Conservation (phyloP, 2,888 invertebrate species). For the Galeruca laticollis region DNA sequence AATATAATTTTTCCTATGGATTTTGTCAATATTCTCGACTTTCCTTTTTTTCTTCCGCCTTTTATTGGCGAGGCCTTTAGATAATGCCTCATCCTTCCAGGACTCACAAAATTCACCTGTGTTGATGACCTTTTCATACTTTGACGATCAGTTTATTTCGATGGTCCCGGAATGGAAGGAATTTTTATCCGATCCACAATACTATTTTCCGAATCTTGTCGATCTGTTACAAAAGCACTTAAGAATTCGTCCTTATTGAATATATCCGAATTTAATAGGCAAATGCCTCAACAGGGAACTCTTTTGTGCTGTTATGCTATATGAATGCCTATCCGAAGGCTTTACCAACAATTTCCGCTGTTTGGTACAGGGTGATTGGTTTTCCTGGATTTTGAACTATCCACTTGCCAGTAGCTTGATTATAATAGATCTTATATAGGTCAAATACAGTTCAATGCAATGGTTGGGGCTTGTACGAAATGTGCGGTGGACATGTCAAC, state of each 20-base stretch:
- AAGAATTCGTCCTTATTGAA: constrained; percentile 37
- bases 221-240: constrained; percentile 28
- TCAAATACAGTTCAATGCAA: constrained; percentile 31
- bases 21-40: neutral
- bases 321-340: too few species aligned
- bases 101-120: constrained; percentile 3
- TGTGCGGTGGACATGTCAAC: too few species aligned
- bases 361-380: constrained; percentile 26
- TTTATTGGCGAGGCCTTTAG: constrained; percentile 1
- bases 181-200: too few species aligned
- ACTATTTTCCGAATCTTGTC: too few species aligned
- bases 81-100: constrained; percentile 4
- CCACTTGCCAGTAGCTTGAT: too few species aligned
- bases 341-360: constrained; percentile 25
- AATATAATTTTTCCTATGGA: neutral
- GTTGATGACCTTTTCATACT: constrained; percentile 1
- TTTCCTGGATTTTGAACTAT: constrained; percentile 39
- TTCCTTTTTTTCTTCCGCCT: too few species aligned
- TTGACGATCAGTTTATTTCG: constrained; percentile 5
- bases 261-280: constrained; percentile 31
- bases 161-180: neutral
- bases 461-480: too few species aligned
- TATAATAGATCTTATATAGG: constrained; percentile 25
- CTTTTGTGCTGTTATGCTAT: constrained; percentile 36
- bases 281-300: constrained; percentile 32